These are phyloP conservation scores for Siniperca undulata DNA, from an alignment of 2,797 vertebrate genomes.

Conservation along the genomic window DNA sequence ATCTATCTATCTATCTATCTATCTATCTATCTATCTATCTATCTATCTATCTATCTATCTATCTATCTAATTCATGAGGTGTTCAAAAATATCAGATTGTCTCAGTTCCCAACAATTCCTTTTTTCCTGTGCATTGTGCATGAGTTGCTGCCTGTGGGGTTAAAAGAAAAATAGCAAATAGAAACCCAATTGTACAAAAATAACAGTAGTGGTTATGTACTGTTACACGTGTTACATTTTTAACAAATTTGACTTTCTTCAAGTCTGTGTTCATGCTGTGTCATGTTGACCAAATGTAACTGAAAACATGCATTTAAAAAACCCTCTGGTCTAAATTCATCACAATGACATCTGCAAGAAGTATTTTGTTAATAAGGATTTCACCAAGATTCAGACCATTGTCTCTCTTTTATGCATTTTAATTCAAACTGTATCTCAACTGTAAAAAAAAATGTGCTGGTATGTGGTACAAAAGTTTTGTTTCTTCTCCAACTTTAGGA, in stretches of 20 bases:
- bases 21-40: neutral
- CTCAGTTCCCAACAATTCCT: neutral
- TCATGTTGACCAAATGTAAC: neutral
- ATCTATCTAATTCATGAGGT: neutral
- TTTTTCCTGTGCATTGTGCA: neutral
- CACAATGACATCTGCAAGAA: neutral
- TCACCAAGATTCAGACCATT: neutral
- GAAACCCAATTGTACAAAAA: neutral
- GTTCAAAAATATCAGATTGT: neutral
- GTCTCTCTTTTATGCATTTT: neutral
- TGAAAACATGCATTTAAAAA: neutral
- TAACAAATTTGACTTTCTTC: neutral
- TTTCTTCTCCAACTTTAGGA: slow-evolving; percentile 84
- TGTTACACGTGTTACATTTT: neutral
- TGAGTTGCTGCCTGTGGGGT: neutral
- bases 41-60: too few relatives aligned
- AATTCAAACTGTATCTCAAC: neutral
- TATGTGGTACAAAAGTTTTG: neutral
- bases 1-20: neutral
- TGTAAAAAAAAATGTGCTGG: neutral
- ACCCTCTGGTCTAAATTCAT: neutral
- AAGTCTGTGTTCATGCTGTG: neutral
- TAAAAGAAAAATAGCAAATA: neutral
- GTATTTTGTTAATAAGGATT: neutral
- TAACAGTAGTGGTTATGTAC: neutral